Evolutionary conservation across 2,113 vertebrate genomes (phyloP).

Genomic region (Limanda limanda): DNA sequence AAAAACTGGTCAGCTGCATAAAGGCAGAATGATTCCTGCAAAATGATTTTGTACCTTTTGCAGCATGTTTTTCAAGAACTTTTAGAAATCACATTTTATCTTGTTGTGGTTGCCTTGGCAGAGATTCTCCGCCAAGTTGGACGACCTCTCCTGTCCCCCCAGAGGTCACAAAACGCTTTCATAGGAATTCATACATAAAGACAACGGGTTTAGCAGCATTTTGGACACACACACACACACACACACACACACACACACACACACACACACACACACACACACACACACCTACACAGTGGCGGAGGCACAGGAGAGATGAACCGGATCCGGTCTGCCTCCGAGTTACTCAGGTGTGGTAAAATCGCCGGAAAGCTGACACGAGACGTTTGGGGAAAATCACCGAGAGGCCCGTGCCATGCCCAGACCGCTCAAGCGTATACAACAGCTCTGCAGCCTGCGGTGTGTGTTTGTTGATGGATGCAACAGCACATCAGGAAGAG

Average conservation of each 20-base stretch:
- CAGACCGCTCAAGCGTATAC: conserved; percentile 41
- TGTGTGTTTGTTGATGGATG: conserved; percentile 31
- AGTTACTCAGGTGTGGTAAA: conserved; percentile 66
- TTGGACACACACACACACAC: conserved; percentile 6
- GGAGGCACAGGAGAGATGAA: conserved; percentile 23
- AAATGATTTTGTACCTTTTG: not conserved
- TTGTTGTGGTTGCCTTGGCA: not conserved
- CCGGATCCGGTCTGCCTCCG: conserved; percentile 39
- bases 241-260: no score
- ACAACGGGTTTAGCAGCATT: conserved; percentile 62
- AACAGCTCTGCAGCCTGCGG: conserved; percentile 27
- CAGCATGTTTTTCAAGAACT: not conserved
- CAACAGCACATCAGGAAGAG: conserved; percentile 29
- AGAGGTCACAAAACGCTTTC: conserved; percentile 36
- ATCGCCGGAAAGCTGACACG: conserved; percentile 48
- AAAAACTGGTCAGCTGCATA: not conserved
- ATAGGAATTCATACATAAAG: conserved; percentile 64
- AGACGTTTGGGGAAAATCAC: conserved; percentile 30
- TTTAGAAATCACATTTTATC: conserved; percentile 4
- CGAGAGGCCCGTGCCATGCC: conserved; percentile 6
- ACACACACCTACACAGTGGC: no score
- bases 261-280: conserved; percentile 3
- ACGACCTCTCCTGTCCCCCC: conserved; percentile 17
- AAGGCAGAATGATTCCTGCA: not conserved
- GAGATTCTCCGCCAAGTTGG: not conserved